These are phyloP conservation scores for Eupithecia subfuscata DNA, from an alignment of 2,888 invertebrate genomes.

Conservation along the genomic window DNA sequence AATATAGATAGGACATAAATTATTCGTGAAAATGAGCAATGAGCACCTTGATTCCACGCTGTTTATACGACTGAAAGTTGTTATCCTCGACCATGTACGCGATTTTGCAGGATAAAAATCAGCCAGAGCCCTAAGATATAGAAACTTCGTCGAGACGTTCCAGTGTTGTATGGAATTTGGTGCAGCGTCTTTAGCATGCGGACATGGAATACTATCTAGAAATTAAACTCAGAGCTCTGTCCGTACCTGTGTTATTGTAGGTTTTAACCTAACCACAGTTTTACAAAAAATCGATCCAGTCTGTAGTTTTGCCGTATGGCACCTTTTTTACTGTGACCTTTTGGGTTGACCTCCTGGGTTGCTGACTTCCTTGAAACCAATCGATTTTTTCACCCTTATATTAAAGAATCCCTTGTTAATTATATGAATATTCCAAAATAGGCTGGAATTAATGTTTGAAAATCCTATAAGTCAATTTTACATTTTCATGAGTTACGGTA, in stretches of 20 bases:
- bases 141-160: not conserved
- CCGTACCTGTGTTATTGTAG: not conserved
- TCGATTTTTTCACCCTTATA: not conserved
- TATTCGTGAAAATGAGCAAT: not conserved
- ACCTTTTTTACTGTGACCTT: not conserved
- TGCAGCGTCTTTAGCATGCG: not conserved
- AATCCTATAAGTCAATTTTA: not conserved
- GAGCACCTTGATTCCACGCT: not conserved
- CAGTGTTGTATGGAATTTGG: too few species aligned
- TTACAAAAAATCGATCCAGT: not conserved
- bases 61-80: not conserved
- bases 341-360: not conserved
- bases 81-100: not conserved
- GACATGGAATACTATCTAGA: not conserved
- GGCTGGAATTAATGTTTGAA: not conserved
- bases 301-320: not conserved
- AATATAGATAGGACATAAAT: not conserved
- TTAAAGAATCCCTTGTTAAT: not conserved
- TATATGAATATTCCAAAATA: not conserved
- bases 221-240: not conserved
- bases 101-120: not conserved
- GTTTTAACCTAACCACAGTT: not conserved
- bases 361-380: too few species aligned
- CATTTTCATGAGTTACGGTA: not conserved
- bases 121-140: too few species aligned